phyloP scores from a whole-genome alignment of 2,888 invertebrate species.

The Eristalis intricaria region DNA sequence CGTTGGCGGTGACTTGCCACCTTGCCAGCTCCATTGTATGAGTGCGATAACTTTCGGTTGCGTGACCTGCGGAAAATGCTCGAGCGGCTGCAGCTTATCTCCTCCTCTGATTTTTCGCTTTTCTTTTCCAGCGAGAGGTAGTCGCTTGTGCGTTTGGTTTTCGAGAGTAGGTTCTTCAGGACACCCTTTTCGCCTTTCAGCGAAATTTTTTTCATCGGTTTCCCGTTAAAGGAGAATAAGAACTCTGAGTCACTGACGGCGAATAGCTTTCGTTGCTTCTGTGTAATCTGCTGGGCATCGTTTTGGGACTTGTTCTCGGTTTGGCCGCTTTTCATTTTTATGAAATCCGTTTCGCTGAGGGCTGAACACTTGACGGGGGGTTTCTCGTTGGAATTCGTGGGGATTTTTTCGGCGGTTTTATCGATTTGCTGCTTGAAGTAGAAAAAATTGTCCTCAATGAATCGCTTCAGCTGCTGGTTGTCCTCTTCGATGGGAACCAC shows the following conservation, averaged over 20 bases:
- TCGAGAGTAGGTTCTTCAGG: constrained; percentile 78
- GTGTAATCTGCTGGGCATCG: constrained; percentile 56
- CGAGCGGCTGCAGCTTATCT: constrained; percentile 74
- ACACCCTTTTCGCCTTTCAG: constrained; percentile 78
- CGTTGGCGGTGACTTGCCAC: constrained; percentile 75
- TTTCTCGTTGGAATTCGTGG: constrained; percentile 49
- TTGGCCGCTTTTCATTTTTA: constrained; percentile 77
- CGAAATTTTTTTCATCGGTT: constrained; percentile 73
- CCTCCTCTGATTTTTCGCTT: constrained; percentile 78
- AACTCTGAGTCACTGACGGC: constrained; percentile 81
- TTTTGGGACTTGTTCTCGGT: constrained; percentile 58
- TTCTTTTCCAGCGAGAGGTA: constrained; percentile 79
- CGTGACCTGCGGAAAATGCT: constrained; percentile 78
- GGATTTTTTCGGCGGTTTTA: constrained; percentile 47
- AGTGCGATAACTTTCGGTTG: constrained; percentile 80
- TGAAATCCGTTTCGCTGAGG: constrained; percentile 80
- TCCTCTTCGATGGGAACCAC: constrained; percentile 80
- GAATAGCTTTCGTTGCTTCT: constrained; percentile 76
- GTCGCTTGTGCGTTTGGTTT: constrained; percentile 80
- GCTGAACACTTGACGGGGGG: constrained; percentile 77
- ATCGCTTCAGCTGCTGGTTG: constrained; percentile 80
- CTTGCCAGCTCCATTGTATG: constrained; percentile 78
- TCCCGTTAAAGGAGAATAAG: constrained; percentile 76
- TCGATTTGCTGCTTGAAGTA: constrained; percentile 79
- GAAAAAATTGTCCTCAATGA: constrained; percentile 81